A percentile compares a stretch with the other conserved stretches of the same genome.
Conservation (phyloP, 1,140 invertebrate genomes). For the Anagrus nilaparvatae region DNA sequence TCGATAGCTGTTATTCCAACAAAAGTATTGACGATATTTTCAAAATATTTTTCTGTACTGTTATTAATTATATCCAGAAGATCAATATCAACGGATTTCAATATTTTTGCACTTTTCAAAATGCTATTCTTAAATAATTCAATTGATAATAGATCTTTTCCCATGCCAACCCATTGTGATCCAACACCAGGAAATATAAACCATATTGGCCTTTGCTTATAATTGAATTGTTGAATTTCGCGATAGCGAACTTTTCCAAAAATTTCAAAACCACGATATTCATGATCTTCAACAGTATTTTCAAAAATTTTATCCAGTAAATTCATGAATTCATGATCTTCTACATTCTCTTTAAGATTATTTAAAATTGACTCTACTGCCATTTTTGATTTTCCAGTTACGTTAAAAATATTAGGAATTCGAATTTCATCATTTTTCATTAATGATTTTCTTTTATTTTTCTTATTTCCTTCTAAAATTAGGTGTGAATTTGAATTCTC, state of each 20-base stretch:
- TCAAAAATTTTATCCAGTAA: slow-evolving; percentile 40
- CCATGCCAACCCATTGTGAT: slow-evolving; percentile 79
- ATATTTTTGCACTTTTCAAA: too few species aligned
- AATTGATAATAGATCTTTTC: too few species aligned
- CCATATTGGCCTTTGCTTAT: slow-evolving; percentile 62
- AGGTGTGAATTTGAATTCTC: slow-evolving; percentile 53
- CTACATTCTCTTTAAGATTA: too few species aligned
- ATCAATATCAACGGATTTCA: slow-evolving; percentile 42
- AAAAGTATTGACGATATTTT: slow-evolving; percentile 41
- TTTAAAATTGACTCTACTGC: slow-evolving; percentile 57
- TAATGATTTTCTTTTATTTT: slow-evolving; percentile 41
- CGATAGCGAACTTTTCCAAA: slow-evolving; percentile 33
- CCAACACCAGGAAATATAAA: slow-evolving; percentile 87
- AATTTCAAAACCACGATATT: slow-evolving; percentile 47
- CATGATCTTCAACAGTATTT: slow-evolving; percentile 46
- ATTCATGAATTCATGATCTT: slow-evolving; percentile 44
- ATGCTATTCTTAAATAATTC: too few species aligned
- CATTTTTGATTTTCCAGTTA: slow-evolving; percentile 58
- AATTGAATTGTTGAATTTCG: slow-evolving; percentile 47
- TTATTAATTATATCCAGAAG: slow-evolving; percentile 48
- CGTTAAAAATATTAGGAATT: slow-evolving; percentile 47
- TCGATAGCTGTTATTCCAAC: slow-evolving; percentile 31
- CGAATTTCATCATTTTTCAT: slow-evolving; percentile 33
- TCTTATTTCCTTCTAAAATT: slow-evolving; percentile 45
- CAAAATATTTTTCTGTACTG: slow-evolving; percentile 42